phyloP scores from a whole-genome alignment of 2,113 vertebrate species.

The Cynocephalus volans region DNA sequence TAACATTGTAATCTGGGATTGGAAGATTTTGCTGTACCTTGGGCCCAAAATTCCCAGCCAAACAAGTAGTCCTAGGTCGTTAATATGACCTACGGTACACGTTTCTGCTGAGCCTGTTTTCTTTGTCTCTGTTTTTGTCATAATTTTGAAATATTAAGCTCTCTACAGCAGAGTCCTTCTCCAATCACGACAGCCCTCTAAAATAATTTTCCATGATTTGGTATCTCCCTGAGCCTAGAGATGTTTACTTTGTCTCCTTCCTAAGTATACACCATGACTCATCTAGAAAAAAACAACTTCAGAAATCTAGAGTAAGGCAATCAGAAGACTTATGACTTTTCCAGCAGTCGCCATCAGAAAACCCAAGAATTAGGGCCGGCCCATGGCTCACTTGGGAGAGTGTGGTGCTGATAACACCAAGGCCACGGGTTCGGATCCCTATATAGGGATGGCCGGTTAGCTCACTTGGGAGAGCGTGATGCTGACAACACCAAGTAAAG shows the following conservation, averaged over 20 bases:
- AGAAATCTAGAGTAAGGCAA: slow-evolving; percentile 18
- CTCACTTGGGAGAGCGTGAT: no score
- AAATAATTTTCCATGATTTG: slow-evolving; percentile 73
- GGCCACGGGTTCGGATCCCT: no score
- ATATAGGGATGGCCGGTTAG: no score
- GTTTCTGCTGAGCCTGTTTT: slow-evolving; percentile 78
- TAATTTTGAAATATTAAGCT: slow-evolving; percentile 78
- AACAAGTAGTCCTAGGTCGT: slow-evolving; percentile 59
- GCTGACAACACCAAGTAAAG: no score
- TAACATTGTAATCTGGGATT: slow-evolving; percentile 5
- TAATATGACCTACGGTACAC: slow-evolving; percentile 30
- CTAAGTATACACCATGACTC: slow-evolving; percentile 61
- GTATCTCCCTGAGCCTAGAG: slow-evolving; percentile 44
- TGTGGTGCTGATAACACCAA: no score
- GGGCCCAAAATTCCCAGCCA: slow-evolving; percentile 52
- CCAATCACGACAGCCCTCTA: slow-evolving; percentile 35
- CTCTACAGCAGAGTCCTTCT: slow-evolving; percentile 58
- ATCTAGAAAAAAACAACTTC: slow-evolving; percentile 49
- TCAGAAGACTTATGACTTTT: not conserved
- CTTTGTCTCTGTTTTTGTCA: slow-evolving; percentile 64
- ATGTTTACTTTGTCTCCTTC: slow-evolving; percentile 32
- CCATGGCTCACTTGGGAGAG: no score
- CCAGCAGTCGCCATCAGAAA: not conserved
- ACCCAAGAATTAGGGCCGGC: not conserved
- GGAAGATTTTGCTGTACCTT: slow-evolving; percentile 11